Evolutionary conservation across 2,888 invertebrate species (phyloP), one percentile per base, ranked within the genome.

Genomic region (Scaptomyza tumidula): DNA sequence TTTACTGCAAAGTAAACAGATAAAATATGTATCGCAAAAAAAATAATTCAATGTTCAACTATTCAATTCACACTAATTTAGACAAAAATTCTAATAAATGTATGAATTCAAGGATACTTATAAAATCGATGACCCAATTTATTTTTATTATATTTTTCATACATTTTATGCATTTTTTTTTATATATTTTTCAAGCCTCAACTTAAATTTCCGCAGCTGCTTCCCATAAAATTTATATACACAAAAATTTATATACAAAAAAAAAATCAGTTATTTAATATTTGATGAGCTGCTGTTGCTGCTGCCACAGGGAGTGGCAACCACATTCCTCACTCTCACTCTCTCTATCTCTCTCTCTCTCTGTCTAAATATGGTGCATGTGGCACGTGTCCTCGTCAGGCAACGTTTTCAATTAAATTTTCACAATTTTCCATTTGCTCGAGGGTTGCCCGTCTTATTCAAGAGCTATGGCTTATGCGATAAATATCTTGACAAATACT

Each of bases 401-500:
- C 78, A 60, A 60, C 59, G 55, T 78, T 84, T 83, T 86, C 83
- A 83, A 86, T 83, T 84, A 86, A 83, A 86, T 83, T 86, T 84
- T 84, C 77, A 86, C 82, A 86, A 77, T 84, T 83, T 83, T 78
- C 76, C 71, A 64, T 76, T 67, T 48, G 75, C 62, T 46, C 59
- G 49, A 41, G 63, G 63, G 2, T 33, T 16, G 41, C 16, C 49
- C 59, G 69, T 62, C 67, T 46, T 46, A 60, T 71, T 76, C 68
- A 70, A 74, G 60, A 70, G 68, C 67, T 75, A 84, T 70, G 76
- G 85, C 78, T 72, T 66, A 61, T 74, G 78, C 86, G 84, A 85
- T 85, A 85, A 87, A 85, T 78, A 82, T 87, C 80, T 69, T 70
- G 80, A 80, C 86, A 85, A 85, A 87, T 87, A 82, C 80, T 85